Base-by-base conservation (phyloP, 2,113 vertebrate genomes). In the Cardinalis cardinalis region DNA sequence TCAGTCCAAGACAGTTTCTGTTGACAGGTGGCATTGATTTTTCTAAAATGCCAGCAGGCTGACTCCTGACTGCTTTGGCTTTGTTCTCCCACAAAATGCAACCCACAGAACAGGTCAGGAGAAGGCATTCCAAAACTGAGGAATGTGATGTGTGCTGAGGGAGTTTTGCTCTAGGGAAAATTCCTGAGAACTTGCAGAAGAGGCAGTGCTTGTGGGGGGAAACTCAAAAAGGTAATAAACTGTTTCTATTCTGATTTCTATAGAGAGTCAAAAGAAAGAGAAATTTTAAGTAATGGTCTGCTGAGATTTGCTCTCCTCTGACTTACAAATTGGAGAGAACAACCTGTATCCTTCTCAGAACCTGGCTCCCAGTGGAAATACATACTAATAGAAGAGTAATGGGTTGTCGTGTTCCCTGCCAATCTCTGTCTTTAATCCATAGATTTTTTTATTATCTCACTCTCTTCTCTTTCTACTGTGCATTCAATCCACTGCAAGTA, bases 361-460 rank as follows among this genome's bases (percentile, higher is more conserved):
- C 55, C 72, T 2, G 1, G 6, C 28, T 90, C 84, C 74, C 72
- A 19, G 29, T 32, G 70, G 87, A 89, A 87, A 86, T 69, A 16
- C 3, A 16, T 34, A 53, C 76, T 73, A 78, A 58, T 12, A 73
- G 61, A 70, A 76, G 65, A 81, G 58, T 59, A 93, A 76, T 48
- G 18, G 46, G 29, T 38, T 84, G 64, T 88, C 7, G 3, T 23
- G 58, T 92, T 90, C 69, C 69, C 84, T 88, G 87, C 36, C 85
- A 95, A 70, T 88, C 85, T 75, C 52, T 66, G 84, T 48, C 80
- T 87, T 92, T 61, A 88, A 82, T 69, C 36, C 13, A 26, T 4
- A 85, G 82, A 34, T 79, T 66, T 89, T 90, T 93, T 93, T 77
- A 88, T 95, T 82, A 51, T 88, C 73, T 92, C 65, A 18, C 24